Percentiles rank a stretch among this genome's conserved stretches.
phyloP scores from a whole-genome alignment of 2,797 vertebrate species.

The Peromyscus eremicus region DNA sequence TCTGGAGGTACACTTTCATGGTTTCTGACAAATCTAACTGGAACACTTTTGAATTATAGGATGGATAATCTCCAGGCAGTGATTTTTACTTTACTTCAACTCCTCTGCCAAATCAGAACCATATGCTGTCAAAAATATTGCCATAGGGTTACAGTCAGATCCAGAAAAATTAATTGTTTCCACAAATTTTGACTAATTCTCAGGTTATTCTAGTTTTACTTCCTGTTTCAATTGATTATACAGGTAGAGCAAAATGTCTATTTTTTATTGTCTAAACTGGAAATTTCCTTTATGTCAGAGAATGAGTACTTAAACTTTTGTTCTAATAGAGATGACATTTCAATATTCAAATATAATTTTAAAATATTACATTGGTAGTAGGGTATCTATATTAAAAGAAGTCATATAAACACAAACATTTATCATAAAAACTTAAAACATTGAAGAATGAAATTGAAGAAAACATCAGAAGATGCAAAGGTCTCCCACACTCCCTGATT shows the following conservation, averaged over 20 bases:
- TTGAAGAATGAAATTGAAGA: neutral
- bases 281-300: neutral
- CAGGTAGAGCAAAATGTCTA: neutral
- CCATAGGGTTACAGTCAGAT: conserved; percentile 50
- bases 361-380: neutral
- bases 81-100: conserved; percentile 60
- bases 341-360: neutral
- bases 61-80: conserved; percentile 46
- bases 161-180: conserved; percentile 67
- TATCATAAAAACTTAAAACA: neutral
- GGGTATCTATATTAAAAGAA: neutral
- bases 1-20: conserved; percentile 64
- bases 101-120: conserved; percentile 69
- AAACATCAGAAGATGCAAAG: neutral
- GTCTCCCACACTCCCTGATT: neutral
- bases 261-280: neutral
- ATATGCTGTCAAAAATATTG: conserved; percentile 59
- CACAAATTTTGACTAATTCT: conserved; percentile 66
- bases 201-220: conserved; percentile 62
- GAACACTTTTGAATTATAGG: conserved; percentile 62
- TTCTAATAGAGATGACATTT: neutral
- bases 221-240: neutral
- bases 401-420: neutral
- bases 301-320: neutral
- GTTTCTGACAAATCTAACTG: conserved; percentile 67